Percentiles rank a stretch among this genome's conserved stretches.
Conservation (phyloP, 2,113 vertebrate genomes). For the Dermatemys mawii region DNA sequence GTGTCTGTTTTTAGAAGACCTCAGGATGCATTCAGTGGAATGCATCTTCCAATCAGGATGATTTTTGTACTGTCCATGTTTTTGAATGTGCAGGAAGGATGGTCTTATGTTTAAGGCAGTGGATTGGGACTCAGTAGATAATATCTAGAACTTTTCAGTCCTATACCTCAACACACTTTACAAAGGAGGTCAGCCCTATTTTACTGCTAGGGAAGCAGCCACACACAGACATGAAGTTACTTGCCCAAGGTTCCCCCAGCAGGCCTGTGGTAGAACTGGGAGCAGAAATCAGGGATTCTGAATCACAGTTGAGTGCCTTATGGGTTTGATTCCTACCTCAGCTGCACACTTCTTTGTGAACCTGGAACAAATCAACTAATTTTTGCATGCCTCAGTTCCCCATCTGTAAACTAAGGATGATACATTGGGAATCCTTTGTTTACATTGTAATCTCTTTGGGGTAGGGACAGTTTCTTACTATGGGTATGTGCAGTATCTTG, state of each 20-base stretch:
- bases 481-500: neutral
- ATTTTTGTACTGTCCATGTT: neutral
- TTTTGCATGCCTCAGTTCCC: neutral
- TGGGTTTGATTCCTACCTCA: neutral
- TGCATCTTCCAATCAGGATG: neutral
- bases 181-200: neutral
- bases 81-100: neutral
- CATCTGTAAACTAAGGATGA: neutral
- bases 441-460: neutral
- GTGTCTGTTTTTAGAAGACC: neutral
- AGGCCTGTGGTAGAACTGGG: neutral
- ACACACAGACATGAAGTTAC: neutral
- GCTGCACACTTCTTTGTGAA: neutral
- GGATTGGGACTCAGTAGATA: neutral
- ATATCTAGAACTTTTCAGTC: neutral
- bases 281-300: neutral
- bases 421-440: neutral
- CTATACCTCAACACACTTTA: neutral
- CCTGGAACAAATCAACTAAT: neutral
- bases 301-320: neutral
- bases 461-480: neutral
- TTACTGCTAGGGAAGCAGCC: neutral
- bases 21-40: neutral
- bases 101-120: rapidly evolving
- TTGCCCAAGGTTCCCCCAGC: neutral